These are phyloP conservation scores for Zoanthus sansibaricus DNA, from an alignment of 92 coral and sea anemone genomes.

Conservation along the genomic window DNA sequence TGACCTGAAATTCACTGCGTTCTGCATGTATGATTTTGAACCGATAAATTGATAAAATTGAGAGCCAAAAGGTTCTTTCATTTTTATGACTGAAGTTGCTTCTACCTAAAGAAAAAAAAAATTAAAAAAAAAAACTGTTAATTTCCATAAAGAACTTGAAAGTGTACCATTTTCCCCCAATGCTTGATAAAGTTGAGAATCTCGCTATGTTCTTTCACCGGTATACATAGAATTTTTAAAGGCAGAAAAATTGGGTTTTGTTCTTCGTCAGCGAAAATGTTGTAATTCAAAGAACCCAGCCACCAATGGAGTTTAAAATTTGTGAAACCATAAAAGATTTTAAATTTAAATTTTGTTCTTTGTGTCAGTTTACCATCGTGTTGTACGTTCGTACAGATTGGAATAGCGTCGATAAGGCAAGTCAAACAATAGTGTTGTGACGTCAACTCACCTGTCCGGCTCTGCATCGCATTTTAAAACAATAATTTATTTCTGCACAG, in stretches of 20 bases:
- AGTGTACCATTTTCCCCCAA: neutral
- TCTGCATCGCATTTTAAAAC: neutral
- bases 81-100: neutral
- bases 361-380: neutral
- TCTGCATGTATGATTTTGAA: neutral
- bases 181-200: neutral
- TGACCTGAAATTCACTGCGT: neutral
- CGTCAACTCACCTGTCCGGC: neutral
- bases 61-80: neutral
- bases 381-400: neutral
- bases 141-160: neutral
- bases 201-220: neutral
- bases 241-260: neutral
- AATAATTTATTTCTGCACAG: neutral
- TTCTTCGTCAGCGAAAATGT: neutral
- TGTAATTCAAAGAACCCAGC: neutral
- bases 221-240: neutral
- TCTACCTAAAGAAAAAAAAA: neutral
- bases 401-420: neutral
- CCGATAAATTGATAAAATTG: neutral
- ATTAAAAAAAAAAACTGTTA: neutral
- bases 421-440: neutral
- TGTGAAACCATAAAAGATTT: neutral
- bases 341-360: neutral
- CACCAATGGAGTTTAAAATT: neutral